A percentile compares a stretch with the other conserved stretches of the same genome.
Evolutionary conservation across 2,113 vertebrate genomes (phyloP).

Genomic region (Mus musculus): DNA sequence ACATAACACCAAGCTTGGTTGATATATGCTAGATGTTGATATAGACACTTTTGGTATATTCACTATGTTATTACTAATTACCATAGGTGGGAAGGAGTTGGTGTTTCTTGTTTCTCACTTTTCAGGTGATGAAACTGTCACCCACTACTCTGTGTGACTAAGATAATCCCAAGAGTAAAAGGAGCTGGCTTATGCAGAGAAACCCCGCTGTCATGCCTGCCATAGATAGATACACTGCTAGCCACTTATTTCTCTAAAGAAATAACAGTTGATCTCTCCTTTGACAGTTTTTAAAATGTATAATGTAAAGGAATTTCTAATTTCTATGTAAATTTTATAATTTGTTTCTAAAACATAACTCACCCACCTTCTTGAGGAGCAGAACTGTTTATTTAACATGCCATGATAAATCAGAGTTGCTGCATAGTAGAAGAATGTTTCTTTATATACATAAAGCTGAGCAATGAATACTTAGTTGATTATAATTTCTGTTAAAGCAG

Average conservation of each 20-base stretch:
- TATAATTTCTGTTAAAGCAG: constrained; percentile 32
- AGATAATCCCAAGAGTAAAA: not conserved
- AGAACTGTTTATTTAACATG: constrained; percentile 34
- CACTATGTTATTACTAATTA: constrained; percentile 9
- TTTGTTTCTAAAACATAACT: constrained; percentile 51
- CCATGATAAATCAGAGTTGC: not conserved
- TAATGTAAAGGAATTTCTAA: constrained; percentile 38
- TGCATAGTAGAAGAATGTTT: constrained; percentile 36
- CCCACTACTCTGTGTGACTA: not conserved
- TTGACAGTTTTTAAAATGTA: constrained; percentile 42
- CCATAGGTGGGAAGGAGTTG: not conserved
- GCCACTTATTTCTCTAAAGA: constrained; percentile 30
- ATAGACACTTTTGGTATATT: not conserved
- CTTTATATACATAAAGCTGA: constrained; percentile 60
- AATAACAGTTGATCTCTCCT: not conserved
- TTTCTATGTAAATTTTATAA: constrained; percentile 41
- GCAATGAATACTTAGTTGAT: constrained; percentile 21
- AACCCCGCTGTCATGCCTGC: not conserved
- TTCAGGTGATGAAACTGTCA: constrained; percentile 6
- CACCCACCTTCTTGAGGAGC: not conserved
- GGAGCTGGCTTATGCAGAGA: not conserved
- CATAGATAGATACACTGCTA: not conserved
- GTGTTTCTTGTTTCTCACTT: constrained; percentile 35
- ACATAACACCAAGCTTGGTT: not conserved
- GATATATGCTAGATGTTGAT: not conserved